Evolutionary conservation across 2,113 vertebrate species (phyloP).

Genomic region (Rattus norvegicus): DNA sequence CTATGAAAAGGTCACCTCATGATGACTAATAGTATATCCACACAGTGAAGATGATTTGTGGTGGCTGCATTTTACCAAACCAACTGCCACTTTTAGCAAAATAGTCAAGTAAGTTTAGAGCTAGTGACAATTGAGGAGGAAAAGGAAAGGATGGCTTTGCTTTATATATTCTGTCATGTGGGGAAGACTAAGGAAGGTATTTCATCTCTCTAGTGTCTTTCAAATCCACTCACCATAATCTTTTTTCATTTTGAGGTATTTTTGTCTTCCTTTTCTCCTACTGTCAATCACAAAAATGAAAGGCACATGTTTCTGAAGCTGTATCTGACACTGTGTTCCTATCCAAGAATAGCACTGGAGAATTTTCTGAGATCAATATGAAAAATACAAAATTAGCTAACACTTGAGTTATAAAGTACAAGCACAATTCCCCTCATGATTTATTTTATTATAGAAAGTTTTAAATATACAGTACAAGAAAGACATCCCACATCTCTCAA

Average conservation of each 20-base stretch:
- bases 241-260: constrained; percentile 36
- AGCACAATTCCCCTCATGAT: background rate
- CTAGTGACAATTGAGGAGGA: background rate
- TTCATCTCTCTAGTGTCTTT: constrained; percentile 25
- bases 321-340: background rate
- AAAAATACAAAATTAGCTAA: constrained; percentile 17
- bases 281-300: background rate
- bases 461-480: constrained; percentile 33
- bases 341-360: background rate
- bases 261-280: constrained; percentile 44
- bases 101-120: background rate
- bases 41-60: constrained; percentile 51
- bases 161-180: background rate
- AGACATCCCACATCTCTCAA: background rate
- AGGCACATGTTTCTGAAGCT: background rate
- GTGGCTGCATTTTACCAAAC: background rate
- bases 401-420: background rate
- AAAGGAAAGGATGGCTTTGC: background rate
- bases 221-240: background rate
- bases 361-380: background rate
- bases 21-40: constrained; percentile 65
- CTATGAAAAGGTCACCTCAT: constrained; percentile 82
- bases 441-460: background rate
- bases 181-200: background rate
- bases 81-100: background rate